Conservation (phyloP, 2,113 vertebrate species). For the Tyrannus savana region DNA sequence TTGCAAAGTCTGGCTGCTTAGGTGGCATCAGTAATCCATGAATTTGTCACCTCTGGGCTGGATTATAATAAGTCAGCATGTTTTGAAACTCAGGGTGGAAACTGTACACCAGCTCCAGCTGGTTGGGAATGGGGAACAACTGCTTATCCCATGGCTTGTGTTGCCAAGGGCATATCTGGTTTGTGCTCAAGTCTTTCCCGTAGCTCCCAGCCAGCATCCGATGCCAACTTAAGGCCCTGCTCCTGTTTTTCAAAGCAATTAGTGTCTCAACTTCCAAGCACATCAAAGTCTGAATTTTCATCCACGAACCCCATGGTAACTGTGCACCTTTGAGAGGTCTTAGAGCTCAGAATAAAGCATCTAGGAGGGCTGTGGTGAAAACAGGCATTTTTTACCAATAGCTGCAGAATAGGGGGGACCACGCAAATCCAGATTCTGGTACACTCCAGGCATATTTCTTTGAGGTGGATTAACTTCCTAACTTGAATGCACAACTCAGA, state of each 20-base stretch:
- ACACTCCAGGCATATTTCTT: neutral
- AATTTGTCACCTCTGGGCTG: slow-evolving; percentile 47
- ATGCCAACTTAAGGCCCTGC: neutral
- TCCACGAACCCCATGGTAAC: neutral
- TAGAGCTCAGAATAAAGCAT: slow-evolving; percentile 22
- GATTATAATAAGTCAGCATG: slow-evolving; percentile 26
- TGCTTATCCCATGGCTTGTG: neutral
- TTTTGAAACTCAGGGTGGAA: slow-evolving; percentile 6
- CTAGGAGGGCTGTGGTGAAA: neutral
- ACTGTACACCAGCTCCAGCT: slow-evolving; percentile 13
- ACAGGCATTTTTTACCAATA: neutral
- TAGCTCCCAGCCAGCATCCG: neutral
- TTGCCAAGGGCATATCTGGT: slow-evolving; percentile 22
- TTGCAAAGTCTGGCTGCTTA: slow-evolving; percentile 32
- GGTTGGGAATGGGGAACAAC: slow-evolving; percentile 4
- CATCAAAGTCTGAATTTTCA: slow-evolving; percentile 36
- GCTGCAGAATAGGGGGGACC: neutral
- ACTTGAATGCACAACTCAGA: neutral
- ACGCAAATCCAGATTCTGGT: neutral
- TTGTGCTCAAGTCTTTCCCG: neutral
- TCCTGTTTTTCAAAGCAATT: slow-evolving; percentile 54
- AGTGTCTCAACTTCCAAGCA: neutral
- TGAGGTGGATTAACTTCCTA: neutral
- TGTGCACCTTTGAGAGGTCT: neutral
- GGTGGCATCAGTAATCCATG: slow-evolving; percentile 5